These are phyloP conservation scores for Microcebus ravelobensis DNA, from an alignment of 2,113 vertebrate genomes.

Conservation along the genomic window DNA sequence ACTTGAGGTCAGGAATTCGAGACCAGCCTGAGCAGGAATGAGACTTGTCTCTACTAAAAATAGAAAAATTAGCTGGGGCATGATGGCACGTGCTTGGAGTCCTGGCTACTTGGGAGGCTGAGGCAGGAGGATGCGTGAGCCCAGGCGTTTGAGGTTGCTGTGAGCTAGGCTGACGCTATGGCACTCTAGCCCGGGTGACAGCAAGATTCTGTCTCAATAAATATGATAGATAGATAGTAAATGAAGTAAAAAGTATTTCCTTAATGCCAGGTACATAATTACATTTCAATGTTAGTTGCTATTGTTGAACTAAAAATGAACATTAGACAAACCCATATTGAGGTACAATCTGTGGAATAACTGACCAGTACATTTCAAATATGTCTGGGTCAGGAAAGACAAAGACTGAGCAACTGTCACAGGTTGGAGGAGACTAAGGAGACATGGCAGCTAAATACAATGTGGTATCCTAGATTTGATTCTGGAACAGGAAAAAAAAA, in stretches of 20 bases:
- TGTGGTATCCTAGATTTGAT: not conserved
- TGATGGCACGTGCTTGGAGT: no score
- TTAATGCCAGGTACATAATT: not conserved
- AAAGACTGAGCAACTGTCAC: not conserved
- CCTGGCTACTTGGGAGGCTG: no score
- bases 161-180: no score
- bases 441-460: not conserved
- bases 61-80: no score
- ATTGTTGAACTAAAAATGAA: constrained; percentile 48
- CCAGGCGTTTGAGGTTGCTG: no score
- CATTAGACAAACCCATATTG: not conserved
- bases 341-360: not conserved
- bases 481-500: not conserved
- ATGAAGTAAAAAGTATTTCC: constrained; percentile 36
- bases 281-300: constrained; percentile 3
- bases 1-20: no score
- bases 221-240: not conserved
- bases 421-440: constrained; percentile 16
- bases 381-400: not conserved
- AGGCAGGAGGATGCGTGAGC: no score
- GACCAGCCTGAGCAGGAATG: no score
- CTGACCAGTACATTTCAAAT: not conserved
- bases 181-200: no score
- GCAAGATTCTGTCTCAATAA: no score
- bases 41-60: no score